Evolutionary conservation across 2,888 invertebrate genomes (phyloP), one percentile per base, ranked within the genome.

Genomic region (Pediacus dermestoides): DNA sequence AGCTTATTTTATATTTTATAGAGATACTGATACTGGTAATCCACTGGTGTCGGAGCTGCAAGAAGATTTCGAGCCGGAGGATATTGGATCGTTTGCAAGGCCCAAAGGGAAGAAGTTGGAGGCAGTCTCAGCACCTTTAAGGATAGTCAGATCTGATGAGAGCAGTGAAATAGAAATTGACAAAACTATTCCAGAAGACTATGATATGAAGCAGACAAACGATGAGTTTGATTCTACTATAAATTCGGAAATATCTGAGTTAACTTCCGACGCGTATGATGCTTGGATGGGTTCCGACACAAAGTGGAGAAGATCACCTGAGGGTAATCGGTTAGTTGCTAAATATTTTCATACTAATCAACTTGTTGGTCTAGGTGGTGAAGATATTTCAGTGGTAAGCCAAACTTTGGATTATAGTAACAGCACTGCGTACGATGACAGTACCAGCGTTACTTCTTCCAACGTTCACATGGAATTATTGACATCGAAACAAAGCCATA

Each of bases 21-120:
- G 85, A 58, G 87, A 87, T 41, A 80, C 77, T 16, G 85, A 82
- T 46, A 74, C 76, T 18, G 80, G 76, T 4, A 89, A 88, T 72
- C 89, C 89, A 13, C 71, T 86, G 59, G 88, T 93, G 0, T 85
- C 87, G 14, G 82, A 84, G 32, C 84, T 86, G 50, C 86, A 88
- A 67, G 91, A 92, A 61, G 91, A 92, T 61, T 70, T 90, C 27
- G 85, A 85, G 52, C 80, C 82, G 0, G 80, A 80, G 28, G 82
- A 82, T 46, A 41, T 50, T 3, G n/a, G n/a, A n/a, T 53, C 58
- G 1, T 41, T 52, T 16, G 56, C 58, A 2, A 56, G 64, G 58
- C 46, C 63, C 52, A 37, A 58, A 59, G 58, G 61, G 1, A 67
- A 67, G n/a, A 68, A 70, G 53, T 43, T 65, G 11, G 62, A 60